Percentiles rank a stretch among this genome's conserved stretches.
Conservation (phyloP, 2,888 invertebrate species). For the Eilema griseolum region DNA sequence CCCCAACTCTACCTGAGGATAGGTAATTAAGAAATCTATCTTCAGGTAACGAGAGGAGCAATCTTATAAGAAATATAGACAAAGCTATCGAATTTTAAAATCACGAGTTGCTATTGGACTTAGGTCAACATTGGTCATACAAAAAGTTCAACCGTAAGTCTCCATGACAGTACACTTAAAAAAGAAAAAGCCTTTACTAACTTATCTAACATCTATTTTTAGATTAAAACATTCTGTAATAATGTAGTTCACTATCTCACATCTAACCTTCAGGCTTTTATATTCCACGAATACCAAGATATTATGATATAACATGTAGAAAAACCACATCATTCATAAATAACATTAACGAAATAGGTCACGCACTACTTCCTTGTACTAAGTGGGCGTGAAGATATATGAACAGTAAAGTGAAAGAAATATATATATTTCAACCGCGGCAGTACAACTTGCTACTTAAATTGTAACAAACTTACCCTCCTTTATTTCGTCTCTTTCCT, state of each 20-base stretch:
- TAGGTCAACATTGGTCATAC: too few relatives aligned
- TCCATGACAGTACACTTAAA: too few relatives aligned
- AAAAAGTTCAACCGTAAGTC: too few relatives aligned
- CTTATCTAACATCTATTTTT: too few relatives aligned
- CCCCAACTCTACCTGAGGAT: too few relatives aligned
- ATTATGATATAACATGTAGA: background rate
- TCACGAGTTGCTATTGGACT: too few relatives aligned
- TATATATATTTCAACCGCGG: conserved; percentile 35
- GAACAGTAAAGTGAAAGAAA: conserved; percentile 38
- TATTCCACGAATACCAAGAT: background rate
- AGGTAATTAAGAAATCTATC: too few relatives aligned
- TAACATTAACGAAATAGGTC: conserved; percentile 32
- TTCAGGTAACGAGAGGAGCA: too few relatives aligned
- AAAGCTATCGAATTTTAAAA: too few relatives aligned
- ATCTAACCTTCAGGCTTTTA: background rate
- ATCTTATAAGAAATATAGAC: too few relatives aligned
- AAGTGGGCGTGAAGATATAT: conserved; percentile 35
- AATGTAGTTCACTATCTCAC: background rate
- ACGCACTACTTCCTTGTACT: conserved; percentile 18
- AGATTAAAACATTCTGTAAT: too few relatives aligned
- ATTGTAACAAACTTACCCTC: conserved; percentile 42
- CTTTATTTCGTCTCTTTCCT: conserved; percentile 32
- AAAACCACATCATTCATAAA: conserved; percentile 27
- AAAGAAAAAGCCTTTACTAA: too few relatives aligned
- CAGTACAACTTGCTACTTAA: conserved; percentile 49